A percentile compares a stretch with the other conserved stretches of the same genome.
Conservation (phyloP, 2,113 vertebrate genomes). For the Phyllostomus hastatus region DNA sequence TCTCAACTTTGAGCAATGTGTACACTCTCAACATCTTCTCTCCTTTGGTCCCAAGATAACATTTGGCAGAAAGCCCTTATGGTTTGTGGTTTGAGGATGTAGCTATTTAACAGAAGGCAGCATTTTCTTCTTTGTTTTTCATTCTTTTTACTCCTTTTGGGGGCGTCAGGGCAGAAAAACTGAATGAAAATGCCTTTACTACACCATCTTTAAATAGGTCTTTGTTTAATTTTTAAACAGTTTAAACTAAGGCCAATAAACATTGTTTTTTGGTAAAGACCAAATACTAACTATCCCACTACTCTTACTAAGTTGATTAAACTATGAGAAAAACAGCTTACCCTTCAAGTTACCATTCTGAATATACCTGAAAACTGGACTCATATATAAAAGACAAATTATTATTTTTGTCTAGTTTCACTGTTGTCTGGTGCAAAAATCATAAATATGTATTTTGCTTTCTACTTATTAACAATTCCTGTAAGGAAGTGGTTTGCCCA, state of each 20-base stretch:
- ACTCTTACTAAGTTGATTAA: background rate
- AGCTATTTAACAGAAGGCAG: background rate
- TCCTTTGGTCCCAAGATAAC: background rate
- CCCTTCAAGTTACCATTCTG: background rate
- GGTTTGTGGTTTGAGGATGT: background rate
- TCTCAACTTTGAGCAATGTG: background rate
- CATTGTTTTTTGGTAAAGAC: background rate
- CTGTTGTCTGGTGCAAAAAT: background rate
- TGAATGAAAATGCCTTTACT: background rate
- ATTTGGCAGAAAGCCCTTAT: background rate
- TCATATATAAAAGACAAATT: slow-evolving; percentile 11
- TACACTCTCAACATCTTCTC: background rate
- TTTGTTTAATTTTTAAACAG: slow-evolving; percentile 21
- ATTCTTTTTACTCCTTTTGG: background rate
- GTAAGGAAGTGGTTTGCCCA: background rate
- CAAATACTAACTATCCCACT: background rate
- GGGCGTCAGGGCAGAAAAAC: background rate
- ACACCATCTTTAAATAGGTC: background rate
- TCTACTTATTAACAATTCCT: background rate
- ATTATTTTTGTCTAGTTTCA: background rate
- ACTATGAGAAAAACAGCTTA: background rate
- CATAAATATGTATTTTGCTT: background rate
- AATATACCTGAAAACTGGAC: background rate
- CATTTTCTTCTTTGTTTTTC: background rate
- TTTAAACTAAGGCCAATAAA: background rate